A percentile compares a stretch with the other conserved stretches of the same genome.
Conservation (phyloP, 2,888 invertebrate genomes). For the Pyrrhosoma nymphula region DNA sequence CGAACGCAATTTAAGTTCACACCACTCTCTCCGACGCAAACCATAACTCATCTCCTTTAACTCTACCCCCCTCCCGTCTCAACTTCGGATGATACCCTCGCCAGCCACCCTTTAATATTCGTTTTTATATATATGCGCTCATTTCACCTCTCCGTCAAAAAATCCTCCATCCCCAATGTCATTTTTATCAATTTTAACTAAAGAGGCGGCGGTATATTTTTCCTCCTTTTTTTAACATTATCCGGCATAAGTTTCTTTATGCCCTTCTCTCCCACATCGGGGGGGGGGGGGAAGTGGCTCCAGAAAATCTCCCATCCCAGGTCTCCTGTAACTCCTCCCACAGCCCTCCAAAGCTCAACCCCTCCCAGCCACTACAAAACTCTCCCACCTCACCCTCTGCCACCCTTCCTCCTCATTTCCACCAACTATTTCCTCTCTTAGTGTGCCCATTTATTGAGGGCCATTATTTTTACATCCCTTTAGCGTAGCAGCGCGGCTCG, state of each 20-base stretch:
- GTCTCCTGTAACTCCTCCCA: neutral
- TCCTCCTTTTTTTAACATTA: neutral
- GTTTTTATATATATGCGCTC: neutral
- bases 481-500: conserved; percentile 39
- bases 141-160: neutral
- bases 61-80: neutral
- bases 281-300: neutral
- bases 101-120: neutral
- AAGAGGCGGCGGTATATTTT: neutral
- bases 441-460: conserved; percentile 59
- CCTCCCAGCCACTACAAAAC: neutral
- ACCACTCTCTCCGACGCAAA: neutral
- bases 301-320: neutral
- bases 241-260: conserved; percentile 51
- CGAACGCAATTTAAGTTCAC: neutral
- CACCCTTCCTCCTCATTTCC: neutral
- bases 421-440: conserved; percentile 48
- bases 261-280: neutral
- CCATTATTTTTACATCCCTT: conserved; percentile 66
- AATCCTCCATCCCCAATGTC: neutral
- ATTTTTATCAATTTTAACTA: conserved; percentile 53
- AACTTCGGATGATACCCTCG: neutral
- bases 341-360: neutral
- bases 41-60: conserved; percentile 25
- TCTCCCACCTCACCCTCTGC: neutral